These are phyloP conservation scores for Thamnaconus septentrionalis DNA, from an alignment of 2,113 vertebrate genomes.

Conservation along the genomic window DNA sequence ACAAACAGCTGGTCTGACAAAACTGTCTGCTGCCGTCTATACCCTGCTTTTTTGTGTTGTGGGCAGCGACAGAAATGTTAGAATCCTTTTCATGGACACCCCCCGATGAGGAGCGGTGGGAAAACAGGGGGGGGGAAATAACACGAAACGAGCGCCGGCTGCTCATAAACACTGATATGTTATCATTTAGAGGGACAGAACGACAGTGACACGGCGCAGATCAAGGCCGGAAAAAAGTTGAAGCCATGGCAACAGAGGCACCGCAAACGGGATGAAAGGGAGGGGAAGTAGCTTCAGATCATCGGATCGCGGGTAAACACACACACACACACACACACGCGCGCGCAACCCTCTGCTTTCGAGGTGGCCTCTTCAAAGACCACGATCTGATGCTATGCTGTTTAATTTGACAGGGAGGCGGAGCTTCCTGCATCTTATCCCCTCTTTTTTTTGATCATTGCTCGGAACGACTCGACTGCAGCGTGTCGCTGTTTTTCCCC, in stretches of 20 bases:
- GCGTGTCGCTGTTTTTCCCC: background rate
- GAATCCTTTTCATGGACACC: conserved; percentile 17
- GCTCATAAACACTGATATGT: background rate
- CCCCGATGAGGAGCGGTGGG: conserved; percentile 12
- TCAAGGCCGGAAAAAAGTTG: conserved; percentile 31
- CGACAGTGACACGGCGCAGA: conserved; percentile 4
- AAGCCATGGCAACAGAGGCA: conserved; percentile 68
- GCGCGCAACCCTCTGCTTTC: conserved; percentile 4
- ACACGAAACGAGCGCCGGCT: background rate
- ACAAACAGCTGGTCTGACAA: conserved; percentile 4
- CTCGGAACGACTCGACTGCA: conserved; percentile 30
- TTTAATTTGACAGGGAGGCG: conserved; percentile 37
- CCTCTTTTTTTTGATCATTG: conserved; percentile 38
- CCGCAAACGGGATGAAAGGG: conserved; percentile 21
- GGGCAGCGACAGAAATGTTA: conserved; percentile 14
- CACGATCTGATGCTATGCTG: conserved; percentile 34
- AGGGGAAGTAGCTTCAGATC: conserved; percentile 8
- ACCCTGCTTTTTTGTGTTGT: conserved; percentile 10
- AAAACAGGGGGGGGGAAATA: conserved; percentile 4
- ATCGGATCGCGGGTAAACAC: background rate
- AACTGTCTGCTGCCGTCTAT: conserved; percentile 19
- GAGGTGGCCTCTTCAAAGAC: conserved; percentile 47
- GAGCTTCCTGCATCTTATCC: conserved; percentile 12
- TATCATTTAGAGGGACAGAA: conserved; percentile 3
- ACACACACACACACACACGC: conserved; percentile 1